phyloP scores from a whole-genome alignment of 2,113 vertebrate genomes.

The Meles meles region DNA sequence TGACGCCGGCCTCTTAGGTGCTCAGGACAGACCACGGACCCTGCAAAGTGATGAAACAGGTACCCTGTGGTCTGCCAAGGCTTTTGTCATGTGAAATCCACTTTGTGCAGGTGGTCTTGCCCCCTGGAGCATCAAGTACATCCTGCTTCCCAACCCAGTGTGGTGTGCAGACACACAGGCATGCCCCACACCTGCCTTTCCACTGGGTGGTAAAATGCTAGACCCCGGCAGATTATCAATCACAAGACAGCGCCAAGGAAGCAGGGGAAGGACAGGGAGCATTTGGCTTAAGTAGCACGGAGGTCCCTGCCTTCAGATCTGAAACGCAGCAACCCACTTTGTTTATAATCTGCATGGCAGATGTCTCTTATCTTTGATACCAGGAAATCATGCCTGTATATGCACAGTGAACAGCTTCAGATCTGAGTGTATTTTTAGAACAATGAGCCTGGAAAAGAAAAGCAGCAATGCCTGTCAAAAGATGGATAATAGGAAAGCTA shows the following conservation, averaged over 20 bases:
- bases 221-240: constrained; percentile 64
- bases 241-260: neutral
- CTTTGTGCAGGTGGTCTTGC: neutral
- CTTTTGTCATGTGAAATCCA: neutral
- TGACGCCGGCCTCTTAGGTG: constrained; percentile 32
- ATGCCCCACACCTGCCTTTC: neutral
- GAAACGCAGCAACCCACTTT: constrained; percentile 43
- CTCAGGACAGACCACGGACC: constrained; percentile 48
- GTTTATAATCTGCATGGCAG: constrained; percentile 73
- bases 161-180: fast-evolving
- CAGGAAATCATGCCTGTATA: constrained; percentile 45
- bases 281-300: neutral
- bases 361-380: constrained; percentile 71
- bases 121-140: neutral
- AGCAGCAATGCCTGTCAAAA: constrained; percentile 62
- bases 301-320: constrained; percentile 41
- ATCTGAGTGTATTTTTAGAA: constrained; percentile 72
- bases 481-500: constrained; percentile 69
- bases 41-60: constrained; percentile 53
- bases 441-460: constrained; percentile 60
- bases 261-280: constrained; percentile 32
- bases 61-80: neutral
- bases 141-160: fast-evolving
- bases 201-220: neutral
- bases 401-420: constrained; percentile 59